These are phyloP conservation scores for Canis aureus DNA, from an alignment of 2,113 vertebrate genomes.

Conservation along the genomic window DNA sequence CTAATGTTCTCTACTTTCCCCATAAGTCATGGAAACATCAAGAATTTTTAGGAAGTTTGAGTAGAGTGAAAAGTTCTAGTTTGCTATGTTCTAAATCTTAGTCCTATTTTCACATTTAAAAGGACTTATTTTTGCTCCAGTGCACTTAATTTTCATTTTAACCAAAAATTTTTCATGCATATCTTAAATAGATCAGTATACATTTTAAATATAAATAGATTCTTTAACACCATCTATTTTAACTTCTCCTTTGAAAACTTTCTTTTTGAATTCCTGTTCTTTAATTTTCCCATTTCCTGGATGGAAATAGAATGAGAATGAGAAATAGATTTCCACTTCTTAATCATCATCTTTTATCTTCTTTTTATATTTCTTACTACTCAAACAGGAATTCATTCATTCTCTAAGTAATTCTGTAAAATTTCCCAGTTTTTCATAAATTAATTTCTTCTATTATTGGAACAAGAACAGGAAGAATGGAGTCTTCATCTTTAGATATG, in stretches of 20 bases:
- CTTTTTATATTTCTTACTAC: conserved; percentile 30
- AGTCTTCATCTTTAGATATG: neutral
- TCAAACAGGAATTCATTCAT: conserved; percentile 12
- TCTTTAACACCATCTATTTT: neutral
- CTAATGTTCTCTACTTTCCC: neutral
- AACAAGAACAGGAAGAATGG: neutral
- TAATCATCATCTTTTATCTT: neutral
- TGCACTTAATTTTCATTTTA: neutral
- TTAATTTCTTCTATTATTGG: neutral
- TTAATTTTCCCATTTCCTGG: neutral
- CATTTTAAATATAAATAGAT: neutral
- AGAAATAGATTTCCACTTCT: neutral
- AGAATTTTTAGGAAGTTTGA: neutral
- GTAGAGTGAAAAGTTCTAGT: neutral
- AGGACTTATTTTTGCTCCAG: neutral
- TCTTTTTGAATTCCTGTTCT: neutral
- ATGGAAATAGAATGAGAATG: neutral
- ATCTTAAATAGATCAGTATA: neutral
- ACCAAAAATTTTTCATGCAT: neutral
- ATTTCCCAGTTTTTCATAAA: neutral
- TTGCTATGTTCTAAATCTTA: neutral
- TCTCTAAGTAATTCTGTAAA: neutral
- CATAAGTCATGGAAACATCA: neutral
- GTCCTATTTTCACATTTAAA: neutral
- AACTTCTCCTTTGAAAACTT: neutral